Evolutionary conservation across 1,140 invertebrate genomes (phyloP), one percentile per base, ranked within the genome.

Genomic region (Galendromus occidentalis): DNA sequence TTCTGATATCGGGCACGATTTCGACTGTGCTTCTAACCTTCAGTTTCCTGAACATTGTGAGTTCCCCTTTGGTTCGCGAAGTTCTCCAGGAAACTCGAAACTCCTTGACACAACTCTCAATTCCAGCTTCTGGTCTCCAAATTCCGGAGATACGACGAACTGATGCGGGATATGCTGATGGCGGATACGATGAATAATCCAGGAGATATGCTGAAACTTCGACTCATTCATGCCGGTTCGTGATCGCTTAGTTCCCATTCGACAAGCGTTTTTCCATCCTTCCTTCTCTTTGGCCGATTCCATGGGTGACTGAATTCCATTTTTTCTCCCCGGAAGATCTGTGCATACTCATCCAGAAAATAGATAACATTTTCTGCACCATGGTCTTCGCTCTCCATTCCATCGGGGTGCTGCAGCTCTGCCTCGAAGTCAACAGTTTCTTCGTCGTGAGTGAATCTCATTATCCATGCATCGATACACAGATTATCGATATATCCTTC

Each of bases 31-130:
- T 59, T 6, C 25, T 59, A 22, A 29, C 25, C 22, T 17, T 59
- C 51, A 59, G 51, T 25, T 59, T 59, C 51, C n/a, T 59, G 6
- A 59, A 59, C 51, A 59, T 59, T 22, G 51, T 59, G 14, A 33
- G 25, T 22, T 14, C 1, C 17, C 12, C 22, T 7, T 6, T 6
- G 18, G 45, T 47, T 47, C 18, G 45, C 18, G 18, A 47, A 6
- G 18, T 20, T 28, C 18, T 28, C 17, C 28, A 4, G 45, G 17
- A 22, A 39, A 39, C 33, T n/a, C 33, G 33, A 39, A 39, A 39
- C 33, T 6, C 4, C 4, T 9, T 39, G 4, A 6, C 33, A 6
- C 33, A 9, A 39, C 9, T 59, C 14, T 59, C 22, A 17, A 14
- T 59, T 33, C 17, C 51, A 59, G 51, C 22, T 59, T 17, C 33